Percentiles rank a stretch among this genome's conserved stretches.
These are phyloP conservation scores for Sminthurinus aureus DNA, from an alignment of 2,888 invertebrate species.

Conservation along the genomic window DNA sequence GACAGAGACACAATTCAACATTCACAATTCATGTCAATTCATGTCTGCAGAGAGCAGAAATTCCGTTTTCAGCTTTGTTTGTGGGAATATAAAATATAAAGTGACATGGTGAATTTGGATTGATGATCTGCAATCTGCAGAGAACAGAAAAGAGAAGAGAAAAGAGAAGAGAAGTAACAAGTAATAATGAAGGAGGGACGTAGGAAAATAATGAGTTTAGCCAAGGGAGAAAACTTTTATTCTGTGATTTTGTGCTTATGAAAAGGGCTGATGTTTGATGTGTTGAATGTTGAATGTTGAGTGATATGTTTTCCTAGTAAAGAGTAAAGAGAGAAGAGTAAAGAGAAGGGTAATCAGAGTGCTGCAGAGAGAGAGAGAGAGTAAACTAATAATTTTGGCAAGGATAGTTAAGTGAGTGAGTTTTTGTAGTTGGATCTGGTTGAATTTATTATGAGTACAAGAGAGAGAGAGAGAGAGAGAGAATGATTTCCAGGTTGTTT, in stretches of 20 bases:
- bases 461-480: too few relatives aligned
- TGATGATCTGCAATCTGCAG: too few relatives aligned
- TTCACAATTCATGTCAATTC: background rate
- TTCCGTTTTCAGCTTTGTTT: background rate
- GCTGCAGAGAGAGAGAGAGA: background rate
- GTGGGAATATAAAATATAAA: background rate
- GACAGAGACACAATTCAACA: background rate
- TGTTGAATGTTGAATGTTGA: background rate
- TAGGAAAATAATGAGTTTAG: slow-evolving; percentile 15
- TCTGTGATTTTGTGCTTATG: background rate
- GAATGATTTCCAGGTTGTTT: slow-evolving; percentile 19
- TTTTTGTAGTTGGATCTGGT: slow-evolving; percentile 9
- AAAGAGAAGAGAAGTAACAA: too few relatives aligned
- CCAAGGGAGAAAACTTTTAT: slow-evolving; percentile 9
- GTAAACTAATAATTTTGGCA: slow-evolving; percentile 27
- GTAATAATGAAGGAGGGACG: background rate
- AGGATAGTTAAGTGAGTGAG: slow-evolving; percentile 10
- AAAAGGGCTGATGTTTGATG: background rate
- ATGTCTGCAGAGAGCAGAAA: too few relatives aligned
- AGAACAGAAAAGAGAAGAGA: too few relatives aligned
- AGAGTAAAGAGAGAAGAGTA: slow-evolving; percentile 15
- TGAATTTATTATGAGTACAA: background rate
- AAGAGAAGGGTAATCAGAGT: slow-evolving; percentile 32
- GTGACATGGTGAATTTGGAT: background rate
- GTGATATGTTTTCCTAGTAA: slow-evolving; percentile 1